Percentiles rank a stretch among this genome's conserved stretches.
Conservation (phyloP, 2,888 invertebrate species). For the Bruchidius siliquastri region DNA sequence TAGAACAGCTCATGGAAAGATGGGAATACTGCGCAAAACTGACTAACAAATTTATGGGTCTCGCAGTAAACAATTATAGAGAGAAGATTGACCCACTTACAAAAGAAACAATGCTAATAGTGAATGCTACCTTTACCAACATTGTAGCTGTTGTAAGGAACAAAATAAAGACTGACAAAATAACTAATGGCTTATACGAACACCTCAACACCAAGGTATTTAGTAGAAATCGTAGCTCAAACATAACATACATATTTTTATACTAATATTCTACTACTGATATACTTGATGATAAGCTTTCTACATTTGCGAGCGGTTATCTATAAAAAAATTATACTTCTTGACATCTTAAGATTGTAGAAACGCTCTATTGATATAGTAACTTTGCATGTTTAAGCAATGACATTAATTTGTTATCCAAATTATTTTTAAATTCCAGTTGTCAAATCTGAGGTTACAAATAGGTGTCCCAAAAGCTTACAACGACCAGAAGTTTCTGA, state of each 20-base stretch:
- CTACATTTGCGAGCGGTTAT: not conserved
- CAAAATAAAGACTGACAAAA: conserved; percentile 27
- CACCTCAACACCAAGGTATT: conserved; percentile 45
- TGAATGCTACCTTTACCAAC: conserved; percentile 32
- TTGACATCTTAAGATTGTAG: too few species aligned
- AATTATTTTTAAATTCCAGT: conserved; percentile 36
- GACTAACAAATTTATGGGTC: conserved; percentile 48
- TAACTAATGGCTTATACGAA: conserved; percentile 29
- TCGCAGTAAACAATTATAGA: conserved; percentile 47
- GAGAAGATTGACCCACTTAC: conserved; percentile 38
- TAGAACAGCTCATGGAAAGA: conserved; percentile 34
- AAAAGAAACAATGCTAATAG: conserved; percentile 23
- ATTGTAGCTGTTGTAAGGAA: conserved; percentile 29
- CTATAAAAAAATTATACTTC: too few species aligned
- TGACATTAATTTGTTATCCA: too few species aligned
- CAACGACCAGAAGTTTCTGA: conserved; percentile 39
- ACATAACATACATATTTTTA: not conserved
- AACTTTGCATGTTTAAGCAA: too few species aligned
- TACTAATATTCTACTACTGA: too few species aligned
- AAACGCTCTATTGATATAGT: too few species aligned
- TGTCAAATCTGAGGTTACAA: conserved; percentile 46
- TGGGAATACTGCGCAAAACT: conserved; percentile 54
- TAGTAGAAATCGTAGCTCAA: conserved; percentile 1
- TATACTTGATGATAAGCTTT: too few species aligned
- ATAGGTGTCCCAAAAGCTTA: conserved; percentile 46